Evolutionary conservation across 2,888 invertebrate genomes (phyloP).

Genomic region (Mechanitis messenoides): DNA sequence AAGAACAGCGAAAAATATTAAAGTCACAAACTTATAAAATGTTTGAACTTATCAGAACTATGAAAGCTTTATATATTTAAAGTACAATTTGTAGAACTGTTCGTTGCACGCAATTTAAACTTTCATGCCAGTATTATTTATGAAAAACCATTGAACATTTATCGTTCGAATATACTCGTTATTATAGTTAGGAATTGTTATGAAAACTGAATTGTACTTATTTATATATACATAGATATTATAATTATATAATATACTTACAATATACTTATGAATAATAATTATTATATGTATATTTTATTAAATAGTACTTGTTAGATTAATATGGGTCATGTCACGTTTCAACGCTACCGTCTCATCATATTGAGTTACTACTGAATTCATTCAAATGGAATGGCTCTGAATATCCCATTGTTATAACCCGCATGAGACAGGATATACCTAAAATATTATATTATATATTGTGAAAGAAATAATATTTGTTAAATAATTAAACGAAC

Average conservation of each 20-base stretch:
- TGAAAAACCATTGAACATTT: constrained; percentile 16
- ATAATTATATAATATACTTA: too few relatives aligned
- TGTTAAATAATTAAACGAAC: background rate
- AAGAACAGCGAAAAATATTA: background rate
- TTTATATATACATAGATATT: background rate
- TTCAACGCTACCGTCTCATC: background rate
- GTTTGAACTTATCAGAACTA: background rate
- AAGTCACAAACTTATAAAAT: background rate
- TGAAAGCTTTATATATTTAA: background rate
- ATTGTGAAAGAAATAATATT: background rate
- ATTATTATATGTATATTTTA: background rate
- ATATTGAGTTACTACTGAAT: constrained; percentile 3
- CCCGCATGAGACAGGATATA: background rate
- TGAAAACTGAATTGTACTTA: background rate
- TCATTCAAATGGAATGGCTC: background rate
- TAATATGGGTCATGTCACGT: constrained; percentile 1
- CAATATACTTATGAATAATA: too few relatives aligned
- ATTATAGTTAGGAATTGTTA: constrained; percentile 1
- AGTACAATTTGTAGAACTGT: constrained; percentile 8
- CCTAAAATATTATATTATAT: background rate
- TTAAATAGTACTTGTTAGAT: background rate
- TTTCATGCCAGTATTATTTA: constrained; percentile 15
- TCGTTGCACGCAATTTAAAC: constrained; percentile 16
- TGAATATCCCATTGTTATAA: background rate
- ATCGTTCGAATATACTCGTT: constrained; percentile 10